Evolutionary conservation across 64 coral and sea anemone species (phyloP).

Genomic region (Montipora cactus): DNA sequence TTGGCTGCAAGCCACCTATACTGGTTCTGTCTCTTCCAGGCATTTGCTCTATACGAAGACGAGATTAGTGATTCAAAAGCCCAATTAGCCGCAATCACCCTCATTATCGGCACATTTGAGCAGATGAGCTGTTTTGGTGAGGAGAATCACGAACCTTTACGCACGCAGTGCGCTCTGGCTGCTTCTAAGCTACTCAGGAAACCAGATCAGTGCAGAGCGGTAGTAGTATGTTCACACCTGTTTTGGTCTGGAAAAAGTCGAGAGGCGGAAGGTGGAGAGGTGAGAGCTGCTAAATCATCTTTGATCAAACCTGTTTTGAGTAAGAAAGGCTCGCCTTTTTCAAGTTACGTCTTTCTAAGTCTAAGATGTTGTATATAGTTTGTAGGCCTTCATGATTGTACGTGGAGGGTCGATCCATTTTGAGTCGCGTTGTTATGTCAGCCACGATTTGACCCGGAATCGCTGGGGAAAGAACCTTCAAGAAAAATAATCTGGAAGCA

Average conservation of each 20-base stretch:
- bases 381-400: no score
- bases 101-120: conserved; percentile 98
- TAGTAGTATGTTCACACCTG: conserved; percentile 94
- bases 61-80: conserved; percentile 99
- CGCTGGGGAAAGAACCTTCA: no score
- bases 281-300: conserved; percentile 6
- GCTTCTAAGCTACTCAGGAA: conserved; percentile 97
- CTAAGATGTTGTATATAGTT: no score
- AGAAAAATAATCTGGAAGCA: no score
- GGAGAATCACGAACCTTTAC: conserved; percentile 95
- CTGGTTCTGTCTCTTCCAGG: conserved; percentile 51
- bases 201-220: conserved; percentile 96
- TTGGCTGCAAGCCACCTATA: not conserved
- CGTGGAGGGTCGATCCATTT: no score
- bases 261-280: conserved; percentile 93
- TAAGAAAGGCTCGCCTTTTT: no score
- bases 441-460: no score
- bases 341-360: no score
- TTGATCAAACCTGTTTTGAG: no score
- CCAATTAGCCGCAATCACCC: conserved; percentile 92
- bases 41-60: conserved; percentile 98
- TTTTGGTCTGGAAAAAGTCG: conserved; percentile 98
- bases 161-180: conserved; percentile 95
- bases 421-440: no score
- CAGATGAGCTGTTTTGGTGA: conserved; percentile 99